phyloP scores from a whole-genome alignment of 1,140 invertebrate genomes.

The Rhizoglyphus robini region DNA sequence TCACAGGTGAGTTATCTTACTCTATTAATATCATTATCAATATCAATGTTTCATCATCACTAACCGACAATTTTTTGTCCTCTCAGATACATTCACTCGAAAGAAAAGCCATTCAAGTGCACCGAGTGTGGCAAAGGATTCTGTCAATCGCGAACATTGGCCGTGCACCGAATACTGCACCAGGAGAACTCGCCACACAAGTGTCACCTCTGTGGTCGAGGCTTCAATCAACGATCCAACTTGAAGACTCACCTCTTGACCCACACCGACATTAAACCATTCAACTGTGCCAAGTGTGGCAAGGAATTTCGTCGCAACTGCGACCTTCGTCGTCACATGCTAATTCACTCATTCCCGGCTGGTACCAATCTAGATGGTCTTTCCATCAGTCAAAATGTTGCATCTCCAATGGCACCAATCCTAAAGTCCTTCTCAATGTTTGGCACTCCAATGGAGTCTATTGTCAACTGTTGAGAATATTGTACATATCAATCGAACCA shows the following conservation, averaged over 20 bases:
- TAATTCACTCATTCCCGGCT: conserved; percentile 46
- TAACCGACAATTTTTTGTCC: neutral
- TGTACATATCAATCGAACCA: no score
- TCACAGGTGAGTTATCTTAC: conserved; percentile 60
- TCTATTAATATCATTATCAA: neutral
- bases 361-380: neutral
- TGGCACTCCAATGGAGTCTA: no score
- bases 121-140: conserved; percentile 89
- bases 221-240: conserved; percentile 74
- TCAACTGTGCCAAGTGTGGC: conserved; percentile 34
- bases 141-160: conserved; percentile 82
- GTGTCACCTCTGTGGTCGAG: conserved; percentile 58
- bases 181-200: conserved; percentile 78
- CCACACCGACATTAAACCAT: conserved; percentile 84
- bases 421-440: no score
- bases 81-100: conserved; percentile 82
- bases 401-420: neutral
- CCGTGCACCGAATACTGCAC: conserved; percentile 80
- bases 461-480: no score
- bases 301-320: conserved; percentile 32
- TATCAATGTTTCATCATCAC: neutral
- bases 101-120: conserved; percentile 95
- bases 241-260: conserved; percentile 79
- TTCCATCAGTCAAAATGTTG: neutral
- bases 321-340: conserved; percentile 48